Base-by-base conservation (phyloP, 1,140 invertebrate genomes). In the Cheumatopsyche charites region DNA sequence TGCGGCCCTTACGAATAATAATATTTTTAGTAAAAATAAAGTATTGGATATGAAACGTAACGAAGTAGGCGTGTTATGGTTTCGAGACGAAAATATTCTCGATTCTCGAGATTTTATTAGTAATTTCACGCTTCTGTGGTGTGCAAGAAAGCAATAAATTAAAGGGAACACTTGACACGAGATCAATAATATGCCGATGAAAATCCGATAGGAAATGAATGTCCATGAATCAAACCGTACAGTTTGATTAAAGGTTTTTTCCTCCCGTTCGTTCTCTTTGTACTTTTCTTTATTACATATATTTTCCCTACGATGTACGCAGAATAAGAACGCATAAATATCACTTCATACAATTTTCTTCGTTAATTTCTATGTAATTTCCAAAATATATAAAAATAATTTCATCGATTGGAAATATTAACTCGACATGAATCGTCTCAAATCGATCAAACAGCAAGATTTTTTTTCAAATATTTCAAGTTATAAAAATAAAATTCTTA, bases 91-190 rank as follows among this genome's bases (percentile, higher is more conserved):
- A 17, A 25, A 58, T 23, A 58, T 58, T 23, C 23, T 58, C 55
- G 5, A 12, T 58, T 26, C 11, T n/a, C 12, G 25, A 58, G 55
- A 58, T 58, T 58, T 58, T 58, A 58, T 58, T 58, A 58, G 55
- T 58, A 58, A 58, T 58, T 58, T 58, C 55, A 58, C 55, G 55
- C 55, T 58, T 58, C 55, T 25, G 55, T 58, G 55, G 23, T 58
- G 55, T 58, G 55, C 55, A 58, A 58, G 55, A 58, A 58, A 58
- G 55, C 55, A 58, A 58, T 58, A 58, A 58, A 58, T 58, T 58
- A 58, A 23, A 58, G 55, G 19, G 55, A 21, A 13, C 23, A 26
- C 55, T 58, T 58, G 55, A 58, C 55, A 58, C 55, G 55, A 58
- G 55, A 58, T 58, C 55, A 58, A 58, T 58, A 58, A 58, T 58